Base-by-base conservation (phyloP, 2,113 vertebrate species). In the Meles meles region DNA sequence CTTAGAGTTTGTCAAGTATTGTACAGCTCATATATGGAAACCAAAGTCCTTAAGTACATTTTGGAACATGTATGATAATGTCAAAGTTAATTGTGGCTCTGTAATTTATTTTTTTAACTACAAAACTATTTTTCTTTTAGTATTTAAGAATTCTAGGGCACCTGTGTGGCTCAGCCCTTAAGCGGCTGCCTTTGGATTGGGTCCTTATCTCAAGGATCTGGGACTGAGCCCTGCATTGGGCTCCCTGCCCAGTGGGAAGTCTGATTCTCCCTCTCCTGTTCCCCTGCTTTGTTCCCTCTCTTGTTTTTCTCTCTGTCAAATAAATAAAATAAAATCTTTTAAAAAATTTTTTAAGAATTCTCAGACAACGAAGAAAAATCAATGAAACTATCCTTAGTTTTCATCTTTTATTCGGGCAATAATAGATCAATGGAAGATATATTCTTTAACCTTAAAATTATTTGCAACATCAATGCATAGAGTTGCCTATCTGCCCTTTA, bases 381-480 rank as follows among this genome's bases (percentile, higher is more conserved):
- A 90, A 0, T 92, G 89, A 97, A 82, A 61, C n/a, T 82, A 14
- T 82, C 25, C 5, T 76, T 94, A 87, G 27, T 93, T 88, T 82
- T 93, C 42, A 17, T 87, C 21, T 93, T 91, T 93, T 89, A 76
- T 59, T 83, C 9, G n/a, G n/a, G 34, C 18, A 59, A 12, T 88
- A 77, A 55, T 92, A 92, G 42, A 92, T 7, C 79, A 93, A 69
- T 55, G 89, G 59, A 83, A 91, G 77, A 69, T 74, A 57, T 7
- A 76, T 37, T 77, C 59, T 91, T 96, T 76, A 77, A 55, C 81
- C 27, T 65, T 72, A 88, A 95, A 96, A 94, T 95, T 89, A 83
- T 72, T 93, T 95, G 93, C 89, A 61, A 42, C 21, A 6, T 69
- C 37, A 31, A 39, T 83, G 55, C 42, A 61, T 6, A 80, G n/a